phyloP scores from a whole-genome alignment of 2,888 invertebrate genomes.

The Amblyjoppa proteus region DNA sequence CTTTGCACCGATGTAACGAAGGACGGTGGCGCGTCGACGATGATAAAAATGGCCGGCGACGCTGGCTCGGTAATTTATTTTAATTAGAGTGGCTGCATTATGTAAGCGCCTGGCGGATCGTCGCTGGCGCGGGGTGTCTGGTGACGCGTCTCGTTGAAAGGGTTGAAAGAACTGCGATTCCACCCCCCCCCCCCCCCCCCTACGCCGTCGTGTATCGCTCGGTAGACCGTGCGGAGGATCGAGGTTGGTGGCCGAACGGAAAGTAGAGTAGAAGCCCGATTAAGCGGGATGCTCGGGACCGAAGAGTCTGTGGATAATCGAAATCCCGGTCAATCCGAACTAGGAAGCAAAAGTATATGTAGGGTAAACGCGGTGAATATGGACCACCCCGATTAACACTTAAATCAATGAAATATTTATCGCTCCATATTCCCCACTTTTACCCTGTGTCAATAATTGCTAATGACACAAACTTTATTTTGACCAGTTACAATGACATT shows the following conservation, averaged over 20 bases:
- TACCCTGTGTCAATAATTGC: too few relatives aligned
- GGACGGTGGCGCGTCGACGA: conserved; percentile 51
- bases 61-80: conserved; percentile 83
- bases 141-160: conserved; percentile 79
- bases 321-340: too few relatives aligned
- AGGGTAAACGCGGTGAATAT: too few relatives aligned
- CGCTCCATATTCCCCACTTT: too few relatives aligned
- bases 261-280: conserved; percentile 40
- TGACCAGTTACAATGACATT: too few relatives aligned
- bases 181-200: not conserved
- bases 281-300: too few relatives aligned
- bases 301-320: too few relatives aligned
- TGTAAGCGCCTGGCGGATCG: conserved; percentile 76
- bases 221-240: not conserved
- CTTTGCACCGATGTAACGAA: conserved; percentile 28
- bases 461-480: too few relatives aligned
- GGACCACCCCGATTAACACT: too few relatives aligned
- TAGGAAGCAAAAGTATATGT: too few relatives aligned
- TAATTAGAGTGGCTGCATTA: conserved; percentile 84
- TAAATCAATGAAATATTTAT: too few relatives aligned
- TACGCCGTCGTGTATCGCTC: not conserved
- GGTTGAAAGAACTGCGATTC: conserved; percentile 77
- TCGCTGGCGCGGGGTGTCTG: conserved; percentile 54
- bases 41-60: conserved; percentile 75
- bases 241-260: conserved; percentile 12